Percentiles rank a stretch among this genome's conserved stretches.
Conservation (phyloP, 1,140 invertebrate species). For the Achatina immaculata region DNA sequence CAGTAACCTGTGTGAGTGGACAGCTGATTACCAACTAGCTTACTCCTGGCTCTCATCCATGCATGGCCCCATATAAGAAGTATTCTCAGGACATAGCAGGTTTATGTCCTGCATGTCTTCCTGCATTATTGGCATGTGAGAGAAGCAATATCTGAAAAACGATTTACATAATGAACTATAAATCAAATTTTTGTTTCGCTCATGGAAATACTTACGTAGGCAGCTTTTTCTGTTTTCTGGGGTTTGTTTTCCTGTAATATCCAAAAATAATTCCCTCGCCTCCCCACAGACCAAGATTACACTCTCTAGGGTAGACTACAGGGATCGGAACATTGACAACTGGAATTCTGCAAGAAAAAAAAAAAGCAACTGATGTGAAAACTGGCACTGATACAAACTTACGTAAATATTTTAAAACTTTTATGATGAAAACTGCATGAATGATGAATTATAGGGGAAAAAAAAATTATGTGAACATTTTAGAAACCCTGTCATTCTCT, state of each 20-base stretch:
- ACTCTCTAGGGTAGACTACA: slow-evolving; percentile 83
- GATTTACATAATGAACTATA: not conserved
- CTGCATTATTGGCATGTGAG: too few relatives aligned
- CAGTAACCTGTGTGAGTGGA: too few relatives aligned
- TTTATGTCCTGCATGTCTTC: too few relatives aligned
- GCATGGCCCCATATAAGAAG: too few relatives aligned
- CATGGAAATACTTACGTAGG: slow-evolving; percentile 35
- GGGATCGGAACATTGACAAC: slow-evolving; percentile 75
- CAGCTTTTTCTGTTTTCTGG: slow-evolving; percentile 20
- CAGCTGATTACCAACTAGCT: too few relatives aligned
- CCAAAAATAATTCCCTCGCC: slow-evolving; percentile 95
- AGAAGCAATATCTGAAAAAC: not conserved
- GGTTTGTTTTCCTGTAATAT: slow-evolving; percentile 77
- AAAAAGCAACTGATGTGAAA: slow-evolving; percentile 27
- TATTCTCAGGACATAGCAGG: too few relatives aligned
- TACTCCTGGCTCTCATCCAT: too few relatives aligned
- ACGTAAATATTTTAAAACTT: slow-evolving; percentile 27
- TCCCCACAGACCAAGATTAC: slow-evolving; percentile 92
- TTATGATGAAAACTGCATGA: slow-evolving; percentile 19
- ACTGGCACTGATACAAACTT: too few relatives aligned
- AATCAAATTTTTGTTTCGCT: too few relatives aligned
- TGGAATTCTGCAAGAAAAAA: slow-evolving; percentile 50
- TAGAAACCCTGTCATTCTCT: not conserved
- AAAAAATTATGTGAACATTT: not conserved
- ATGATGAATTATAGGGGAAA: too few relatives aligned